Percentiles rank a stretch among this genome's conserved stretches.
Evolutionary conservation across 1,140 invertebrate genomes (phyloP).

Genomic region (Lordiphosa mommai): DNA sequence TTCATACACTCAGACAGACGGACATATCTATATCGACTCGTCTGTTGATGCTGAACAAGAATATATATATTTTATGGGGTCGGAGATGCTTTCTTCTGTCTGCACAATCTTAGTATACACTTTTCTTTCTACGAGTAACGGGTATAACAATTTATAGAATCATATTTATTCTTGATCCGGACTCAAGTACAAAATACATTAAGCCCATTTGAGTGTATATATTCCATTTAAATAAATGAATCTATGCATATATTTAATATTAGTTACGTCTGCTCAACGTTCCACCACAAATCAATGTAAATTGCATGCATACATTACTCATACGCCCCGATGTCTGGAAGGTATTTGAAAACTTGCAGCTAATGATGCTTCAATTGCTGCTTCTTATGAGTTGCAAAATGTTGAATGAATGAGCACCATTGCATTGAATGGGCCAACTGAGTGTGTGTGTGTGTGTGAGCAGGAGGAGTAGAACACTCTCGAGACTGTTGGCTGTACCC

Average conservation of each 20-base stretch:
- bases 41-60: no score
- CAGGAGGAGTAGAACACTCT: slow-evolving; percentile 12
- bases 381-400: slow-evolving; percentile 73
- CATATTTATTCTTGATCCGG: no score
- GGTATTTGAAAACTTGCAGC: slow-evolving; percentile 58
- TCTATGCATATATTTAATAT: background rate
- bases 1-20: no score
- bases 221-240: no score
- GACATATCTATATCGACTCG: no score
- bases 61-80: no score
- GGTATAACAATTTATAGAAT: no score
- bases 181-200: no score
- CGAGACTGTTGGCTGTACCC: slow-evolving; percentile 8
- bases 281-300: slow-evolving; percentile 66
- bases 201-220: no score
- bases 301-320: slow-evolving; percentile 74
- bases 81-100: no score
- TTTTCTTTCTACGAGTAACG: no score
- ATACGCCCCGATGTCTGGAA: slow-evolving; percentile 53
- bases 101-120: no score
- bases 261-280: slow-evolving; percentile 6
- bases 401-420: slow-evolving; percentile 73
- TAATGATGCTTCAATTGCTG: slow-evolving; percentile 76
- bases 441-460: slow-evolving; percentile 15
- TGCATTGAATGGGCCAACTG: slow-evolving; percentile 57